Percentiles rank a stretch among this genome's conserved stretches.
phyloP scores from a whole-genome alignment of 2,888 invertebrate species.

The Ichneumoninae sp. region DNA sequence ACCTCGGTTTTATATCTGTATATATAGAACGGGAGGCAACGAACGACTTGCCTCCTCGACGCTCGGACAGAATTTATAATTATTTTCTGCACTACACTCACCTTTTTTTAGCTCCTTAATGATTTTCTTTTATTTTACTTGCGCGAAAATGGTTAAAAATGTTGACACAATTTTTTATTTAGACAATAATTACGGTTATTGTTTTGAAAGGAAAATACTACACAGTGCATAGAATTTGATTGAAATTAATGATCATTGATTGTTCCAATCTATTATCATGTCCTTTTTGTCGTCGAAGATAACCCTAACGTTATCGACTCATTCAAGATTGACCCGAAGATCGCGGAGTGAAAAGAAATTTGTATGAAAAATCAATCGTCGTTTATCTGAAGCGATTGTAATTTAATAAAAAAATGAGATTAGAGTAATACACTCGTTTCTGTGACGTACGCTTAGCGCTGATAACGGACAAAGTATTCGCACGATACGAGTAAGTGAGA shows the following conservation, averaged over 20 bases:
- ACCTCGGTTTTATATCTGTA: neutral
- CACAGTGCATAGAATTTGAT: neutral
- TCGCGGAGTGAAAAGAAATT: neutral
- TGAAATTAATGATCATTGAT: neutral
- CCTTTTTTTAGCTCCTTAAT: neutral
- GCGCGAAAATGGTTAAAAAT: too few species aligned
- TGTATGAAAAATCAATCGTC: slow-evolving; percentile 12
- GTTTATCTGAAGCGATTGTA: slow-evolving; percentile 7
- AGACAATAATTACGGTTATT: too few species aligned
- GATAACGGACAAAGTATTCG: slow-evolving; percentile 34
- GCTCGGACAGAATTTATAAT: neutral
- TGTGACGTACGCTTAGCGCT: slow-evolving; percentile 27
- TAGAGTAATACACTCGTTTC: neutral
- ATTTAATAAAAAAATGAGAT: neutral
- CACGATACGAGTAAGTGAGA: neutral
- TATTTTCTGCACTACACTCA: neutral
- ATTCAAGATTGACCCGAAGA: neutral
- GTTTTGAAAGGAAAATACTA: too few species aligned
- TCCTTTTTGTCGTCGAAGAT: neutral
- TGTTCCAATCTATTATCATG: neutral
- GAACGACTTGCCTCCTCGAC: neutral
- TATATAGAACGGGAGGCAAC: slow-evolving; percentile 1
- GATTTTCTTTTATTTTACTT: neutral
- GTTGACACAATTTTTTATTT: too few species aligned
- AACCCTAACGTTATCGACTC: neutral